phyloP scores from a whole-genome alignment of 2,113 vertebrate genomes.

The Prolemur simus region DNA sequence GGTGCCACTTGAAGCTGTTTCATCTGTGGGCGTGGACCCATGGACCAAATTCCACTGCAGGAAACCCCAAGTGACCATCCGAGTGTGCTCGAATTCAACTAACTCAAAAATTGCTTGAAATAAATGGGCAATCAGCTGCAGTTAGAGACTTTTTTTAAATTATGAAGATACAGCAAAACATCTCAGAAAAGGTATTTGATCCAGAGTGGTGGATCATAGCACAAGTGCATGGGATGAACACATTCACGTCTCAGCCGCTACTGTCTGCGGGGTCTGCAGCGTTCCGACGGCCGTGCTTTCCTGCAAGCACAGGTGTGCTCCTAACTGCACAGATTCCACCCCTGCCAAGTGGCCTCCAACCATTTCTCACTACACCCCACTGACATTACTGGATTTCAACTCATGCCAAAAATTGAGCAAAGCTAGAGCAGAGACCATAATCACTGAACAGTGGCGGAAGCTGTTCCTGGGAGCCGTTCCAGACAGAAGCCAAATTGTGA shows the following conservation, averaged over 20 bases:
- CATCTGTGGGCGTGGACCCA: too few relatives aligned
- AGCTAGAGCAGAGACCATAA: neutral
- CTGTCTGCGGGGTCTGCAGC: neutral
- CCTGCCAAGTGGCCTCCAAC: neutral
- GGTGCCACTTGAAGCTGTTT: neutral
- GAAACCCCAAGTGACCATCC: neutral
- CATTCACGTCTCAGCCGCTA: accelerated
- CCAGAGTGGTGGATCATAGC: neutral
- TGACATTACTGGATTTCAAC: neutral
- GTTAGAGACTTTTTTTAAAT: neutral
- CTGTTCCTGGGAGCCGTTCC: neutral
- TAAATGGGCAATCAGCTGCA: neutral
- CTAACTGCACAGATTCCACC: neutral
- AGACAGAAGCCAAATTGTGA: neutral
- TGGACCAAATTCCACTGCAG: neutral
- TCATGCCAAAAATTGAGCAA: neutral
- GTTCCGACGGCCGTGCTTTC: neutral
- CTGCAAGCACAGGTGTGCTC: neutral
- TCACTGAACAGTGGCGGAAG: accelerated
- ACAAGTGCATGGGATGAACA: accelerated
- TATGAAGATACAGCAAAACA: neutral
- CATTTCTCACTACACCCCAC: neutral
- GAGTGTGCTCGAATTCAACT: neutral
- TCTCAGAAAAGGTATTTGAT: neutral
- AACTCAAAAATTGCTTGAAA: neutral